Conservation (phyloP, 35 echinoderm and acorn worm genomes). For the Eucidaris tribuloides region DNA sequence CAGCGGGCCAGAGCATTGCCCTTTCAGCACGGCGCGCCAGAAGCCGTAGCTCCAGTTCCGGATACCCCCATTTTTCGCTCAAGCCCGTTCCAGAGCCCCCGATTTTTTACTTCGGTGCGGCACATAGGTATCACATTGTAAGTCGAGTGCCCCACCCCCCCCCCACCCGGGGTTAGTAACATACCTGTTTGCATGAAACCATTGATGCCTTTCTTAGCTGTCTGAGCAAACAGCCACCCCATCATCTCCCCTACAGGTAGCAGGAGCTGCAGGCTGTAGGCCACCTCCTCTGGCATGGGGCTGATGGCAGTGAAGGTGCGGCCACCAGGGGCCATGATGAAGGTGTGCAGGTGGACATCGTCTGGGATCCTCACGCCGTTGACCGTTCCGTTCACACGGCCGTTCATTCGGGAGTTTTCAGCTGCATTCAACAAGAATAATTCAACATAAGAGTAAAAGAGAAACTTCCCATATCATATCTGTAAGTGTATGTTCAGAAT, state of each 20-base stretch:
- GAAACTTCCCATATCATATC: too few species aligned
- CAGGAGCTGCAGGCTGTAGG: conserved; percentile 59
- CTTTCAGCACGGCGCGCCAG: too few species aligned
- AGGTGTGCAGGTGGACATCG: conserved; percentile 56
- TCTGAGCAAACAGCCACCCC: conserved; percentile 77
- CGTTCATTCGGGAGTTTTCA: conserved; percentile 48
- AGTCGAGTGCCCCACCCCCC: too few species aligned
- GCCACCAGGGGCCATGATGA: conserved; percentile 51
- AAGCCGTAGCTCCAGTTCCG: too few species aligned
- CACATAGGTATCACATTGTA: too few species aligned
- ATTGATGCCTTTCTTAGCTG: conserved; percentile 74
- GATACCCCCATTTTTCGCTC: neutral
- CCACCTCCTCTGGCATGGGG: conserved; percentile 40
- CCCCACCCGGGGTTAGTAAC: neutral
- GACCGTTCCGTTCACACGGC: conserved; percentile 54
- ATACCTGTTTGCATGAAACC: conserved; percentile 77
- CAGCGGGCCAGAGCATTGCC: too few species aligned
- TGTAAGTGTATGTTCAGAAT: neutral
- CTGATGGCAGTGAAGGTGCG: conserved; percentile 81
- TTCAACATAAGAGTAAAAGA: neutral
- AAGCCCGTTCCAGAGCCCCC: too few species aligned
- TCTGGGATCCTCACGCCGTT: conserved; percentile 37
- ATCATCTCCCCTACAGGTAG: conserved; percentile 62
- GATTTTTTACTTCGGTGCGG: too few species aligned
- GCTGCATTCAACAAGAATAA: neutral